Evolutionary conservation across 2,797 vertebrate genomes (phyloP).

Genomic region (Pantherophis alleghaniensis): DNA sequence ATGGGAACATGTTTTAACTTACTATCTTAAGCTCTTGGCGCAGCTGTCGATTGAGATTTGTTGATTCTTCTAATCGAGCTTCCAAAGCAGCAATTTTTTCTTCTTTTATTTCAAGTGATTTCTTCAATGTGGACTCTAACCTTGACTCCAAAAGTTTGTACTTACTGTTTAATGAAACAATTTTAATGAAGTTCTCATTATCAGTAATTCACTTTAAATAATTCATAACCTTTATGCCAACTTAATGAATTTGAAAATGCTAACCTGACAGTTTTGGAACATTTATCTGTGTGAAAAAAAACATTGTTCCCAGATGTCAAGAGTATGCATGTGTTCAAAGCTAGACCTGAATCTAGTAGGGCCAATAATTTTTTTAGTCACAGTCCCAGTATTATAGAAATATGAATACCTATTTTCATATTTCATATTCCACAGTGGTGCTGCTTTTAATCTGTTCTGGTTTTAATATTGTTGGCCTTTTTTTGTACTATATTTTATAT

Average conservation of each 20-base stretch:
- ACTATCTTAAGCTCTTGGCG: constrained; percentile 98
- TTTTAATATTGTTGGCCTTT: not conserved
- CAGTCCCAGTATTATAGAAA: not conserved
- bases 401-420: not conserved
- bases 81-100: constrained; percentile 97
- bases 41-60: constrained; percentile 95
- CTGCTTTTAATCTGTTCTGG: not conserved
- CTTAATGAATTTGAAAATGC: not conserved
- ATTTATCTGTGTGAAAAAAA: not conserved
- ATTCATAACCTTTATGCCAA: not conserved
- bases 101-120: constrained; percentile 97
- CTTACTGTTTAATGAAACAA: constrained; percentile 72
- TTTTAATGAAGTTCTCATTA: constrained; percentile 36
- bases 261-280: not conserved
- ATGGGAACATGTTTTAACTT: constrained; percentile 50
- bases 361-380: not conserved
- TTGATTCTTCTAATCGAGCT: constrained; percentile 95
- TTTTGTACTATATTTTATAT: not conserved
- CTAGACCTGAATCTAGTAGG: not conserved
- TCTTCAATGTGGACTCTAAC: constrained; percentile 93
- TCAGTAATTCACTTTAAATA: not conserved
- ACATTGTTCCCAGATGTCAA: not conserved
- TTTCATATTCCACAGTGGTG: not conserved
- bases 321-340: not conserved
- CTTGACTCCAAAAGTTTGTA: constrained; percentile 94